These are phyloP conservation scores for Aporrectodea caliginosa DNA, from an alignment of 1,140 invertebrate genomes.

Conservation along the genomic window DNA sequence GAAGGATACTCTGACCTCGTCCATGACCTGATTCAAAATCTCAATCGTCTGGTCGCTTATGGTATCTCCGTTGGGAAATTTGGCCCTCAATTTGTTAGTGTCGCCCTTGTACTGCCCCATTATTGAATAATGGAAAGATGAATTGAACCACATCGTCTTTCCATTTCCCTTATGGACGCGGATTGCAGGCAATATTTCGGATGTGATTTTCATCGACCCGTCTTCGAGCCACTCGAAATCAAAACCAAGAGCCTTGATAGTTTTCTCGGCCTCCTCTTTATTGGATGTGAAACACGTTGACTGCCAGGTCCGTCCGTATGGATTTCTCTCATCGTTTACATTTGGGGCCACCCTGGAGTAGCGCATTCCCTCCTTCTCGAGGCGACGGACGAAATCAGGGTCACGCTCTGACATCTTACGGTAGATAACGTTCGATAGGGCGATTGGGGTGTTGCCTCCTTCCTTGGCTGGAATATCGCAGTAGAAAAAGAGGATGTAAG, in stretches of 20 bases:
- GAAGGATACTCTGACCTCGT: too few relatives aligned
- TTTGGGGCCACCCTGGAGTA: slow-evolving; percentile 36
- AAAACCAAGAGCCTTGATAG: background rate
- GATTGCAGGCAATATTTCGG: background rate
- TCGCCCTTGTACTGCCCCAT: too few relatives aligned
- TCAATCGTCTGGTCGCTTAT: too few relatives aligned
- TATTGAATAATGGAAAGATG: too few relatives aligned
- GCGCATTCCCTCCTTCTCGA: slow-evolving; percentile 38
- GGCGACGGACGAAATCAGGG: slow-evolving; percentile 37
- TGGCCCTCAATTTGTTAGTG: too few relatives aligned
- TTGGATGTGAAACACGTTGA: background rate
- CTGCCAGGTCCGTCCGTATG: slow-evolving; percentile 9
- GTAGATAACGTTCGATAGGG: slow-evolving; percentile 41
- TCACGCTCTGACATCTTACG: slow-evolving; percentile 35
- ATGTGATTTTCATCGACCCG: background rate
- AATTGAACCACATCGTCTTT: slow-evolving; percentile 8
- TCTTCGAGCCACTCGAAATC: background rate
- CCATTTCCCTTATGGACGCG: background rate
- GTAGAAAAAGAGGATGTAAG: slow-evolving; percentile 43
- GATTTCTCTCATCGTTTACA: slow-evolving; percentile 18
- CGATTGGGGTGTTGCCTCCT: slow-evolving; percentile 44
- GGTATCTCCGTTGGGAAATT: too few relatives aligned
- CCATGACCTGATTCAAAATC: too few relatives aligned
- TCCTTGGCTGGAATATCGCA: slow-evolving; percentile 39
- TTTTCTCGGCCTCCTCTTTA: slow-evolving; percentile 12